Evolutionary conservation across 2,888 invertebrate genomes (phyloP), one percentile per base, ranked within the genome.

Genomic region (Macrosiphum euphorbiae): DNA sequence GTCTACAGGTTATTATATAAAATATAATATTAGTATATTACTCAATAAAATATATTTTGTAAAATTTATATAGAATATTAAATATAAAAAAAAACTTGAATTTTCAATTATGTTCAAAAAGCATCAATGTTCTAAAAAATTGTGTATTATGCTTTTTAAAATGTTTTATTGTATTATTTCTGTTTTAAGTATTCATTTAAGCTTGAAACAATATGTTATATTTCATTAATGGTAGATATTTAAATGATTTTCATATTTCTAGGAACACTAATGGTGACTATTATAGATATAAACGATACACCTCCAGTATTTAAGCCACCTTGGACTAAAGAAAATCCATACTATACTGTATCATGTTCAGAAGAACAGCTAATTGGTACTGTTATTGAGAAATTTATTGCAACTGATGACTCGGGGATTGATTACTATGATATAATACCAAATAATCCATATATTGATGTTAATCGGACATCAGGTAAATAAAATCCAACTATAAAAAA

Each of bases 341-440:
- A 96, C 89, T 97, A 97, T 95, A 96, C 96, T 90, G 96, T 97
- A 92, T 97, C 97, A 95, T 96, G 98, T 95, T 96, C 97, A 92
- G 98, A 99, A 95, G 98, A 98, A 95, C 98, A 98, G 95, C 98
- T 98, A 0, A 96, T 97, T 0, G 98, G 98, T 20, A 97, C 98
- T 0, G 96, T 97, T 20, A 97, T 98, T 5, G 97, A 97, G 85
- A 98, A 98, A 0, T 97, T 98, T 95, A 97, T 97, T 28, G 98
- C 98, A 0, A 97, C 97, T 0, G 99, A 99, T 95, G 98, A 98
- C 95, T 98, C 98, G 0, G 97, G 98, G 91, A 98, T 98, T 95
- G 97, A 98, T 0, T 97, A 97, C 94, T 98, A 98, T 95, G 96
- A 97, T 28, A 94, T 95, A 67, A 91, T 94, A 84, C 97, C 97